Conservation (phyloP, 1,140 invertebrate genomes). For the Venustaconcha ellipsiformis region DNA sequence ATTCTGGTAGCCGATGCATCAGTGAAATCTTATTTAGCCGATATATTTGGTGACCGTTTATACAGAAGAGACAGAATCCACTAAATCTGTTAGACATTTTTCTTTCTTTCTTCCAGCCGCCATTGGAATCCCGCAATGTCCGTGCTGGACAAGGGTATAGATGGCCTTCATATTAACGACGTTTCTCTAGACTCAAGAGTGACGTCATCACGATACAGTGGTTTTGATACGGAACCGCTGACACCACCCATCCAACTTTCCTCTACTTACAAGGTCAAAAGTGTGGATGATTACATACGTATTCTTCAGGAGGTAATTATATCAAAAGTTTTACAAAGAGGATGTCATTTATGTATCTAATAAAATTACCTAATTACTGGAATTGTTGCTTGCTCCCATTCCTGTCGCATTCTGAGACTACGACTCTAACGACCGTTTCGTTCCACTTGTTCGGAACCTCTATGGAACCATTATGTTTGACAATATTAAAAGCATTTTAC, state of each 20-base stretch:
- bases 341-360: neutral
- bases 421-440: no score
- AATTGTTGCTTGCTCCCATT: neutral
- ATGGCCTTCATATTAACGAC: conserved; percentile 37
- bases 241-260: conserved; percentile 57
- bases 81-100: no score
- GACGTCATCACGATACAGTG: conserved; percentile 32
- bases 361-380: no score
- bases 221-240: conserved; percentile 46
- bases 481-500: neutral
- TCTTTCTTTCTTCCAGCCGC: conserved; percentile 18
- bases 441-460: neutral
- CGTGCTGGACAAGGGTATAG: conserved; percentile 28
- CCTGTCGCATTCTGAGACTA: neutral
- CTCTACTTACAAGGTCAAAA: conserved; percentile 52
- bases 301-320: conserved; percentile 45
- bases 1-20: no score
- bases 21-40: no score
- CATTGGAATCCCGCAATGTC: conserved; percentile 44
- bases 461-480: neutral
- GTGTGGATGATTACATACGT: conserved; percentile 51
- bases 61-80: no score
- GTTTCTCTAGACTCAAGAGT: conserved; percentile 44
- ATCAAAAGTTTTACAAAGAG: neutral
- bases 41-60: no score